A percentile compares a stretch with the other conserved stretches of the same genome.
Evolutionary conservation across 2,113 vertebrate species (phyloP).

Genomic region (Corapipo altera): DNA sequence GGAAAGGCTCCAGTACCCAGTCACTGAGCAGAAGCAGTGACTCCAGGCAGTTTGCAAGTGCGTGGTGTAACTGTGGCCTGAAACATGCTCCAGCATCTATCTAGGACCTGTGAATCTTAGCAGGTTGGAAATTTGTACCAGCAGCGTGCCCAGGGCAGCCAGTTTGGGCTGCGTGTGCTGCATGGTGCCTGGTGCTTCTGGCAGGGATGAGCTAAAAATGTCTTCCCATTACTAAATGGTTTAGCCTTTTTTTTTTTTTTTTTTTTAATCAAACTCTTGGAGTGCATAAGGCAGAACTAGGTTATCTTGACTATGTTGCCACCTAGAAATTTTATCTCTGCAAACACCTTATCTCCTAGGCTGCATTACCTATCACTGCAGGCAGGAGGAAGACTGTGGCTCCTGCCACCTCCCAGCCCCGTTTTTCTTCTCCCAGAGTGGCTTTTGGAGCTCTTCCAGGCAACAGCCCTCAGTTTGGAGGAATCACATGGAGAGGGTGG

Average conservation of each 20-base stretch:
- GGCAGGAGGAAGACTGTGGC: not conserved
- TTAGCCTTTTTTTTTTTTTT: not conserved
- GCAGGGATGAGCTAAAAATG: not conserved
- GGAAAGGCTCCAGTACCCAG: not conserved
- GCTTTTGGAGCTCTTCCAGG: not conserved
- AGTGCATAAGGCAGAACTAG: not conserved
- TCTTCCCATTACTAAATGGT: not conserved
- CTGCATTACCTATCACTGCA: accelerated
- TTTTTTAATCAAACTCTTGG: not conserved
- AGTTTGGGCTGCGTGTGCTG: not conserved
- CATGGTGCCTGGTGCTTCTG: not conserved
- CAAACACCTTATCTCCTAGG: not conserved
- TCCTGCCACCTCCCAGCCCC: not conserved
- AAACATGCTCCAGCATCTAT: not conserved
- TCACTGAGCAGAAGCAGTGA: not conserved
- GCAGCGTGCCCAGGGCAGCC: not conserved
- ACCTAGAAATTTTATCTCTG: not conserved
- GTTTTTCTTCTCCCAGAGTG: not conserved
- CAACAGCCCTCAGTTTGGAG: not conserved
- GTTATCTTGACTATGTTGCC: not conserved
- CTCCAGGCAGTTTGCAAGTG: not conserved
- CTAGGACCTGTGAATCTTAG: not conserved
- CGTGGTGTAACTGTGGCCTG: not conserved
- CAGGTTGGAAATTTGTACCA: not conserved
- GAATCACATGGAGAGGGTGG: not conserved